A percentile compares a stretch with the other conserved stretches of the same genome.
Evolutionary conservation across 2,888 invertebrate species (phyloP).

Genomic region (Phaedon cochleariae): DNA sequence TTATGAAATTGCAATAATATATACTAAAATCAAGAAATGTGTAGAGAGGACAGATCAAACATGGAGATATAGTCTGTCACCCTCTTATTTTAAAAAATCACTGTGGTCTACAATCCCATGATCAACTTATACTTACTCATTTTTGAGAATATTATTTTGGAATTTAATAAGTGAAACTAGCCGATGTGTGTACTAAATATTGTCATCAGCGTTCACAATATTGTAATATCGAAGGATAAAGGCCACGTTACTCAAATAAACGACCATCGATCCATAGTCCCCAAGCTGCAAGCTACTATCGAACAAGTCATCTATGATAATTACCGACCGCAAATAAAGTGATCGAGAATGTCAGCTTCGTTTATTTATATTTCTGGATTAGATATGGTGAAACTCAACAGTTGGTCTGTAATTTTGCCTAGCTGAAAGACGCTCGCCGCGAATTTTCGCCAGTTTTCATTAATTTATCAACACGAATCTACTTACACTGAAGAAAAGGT

Average conservation of each 20-base stretch:
- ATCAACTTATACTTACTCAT: no score
- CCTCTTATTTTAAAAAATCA: no score
- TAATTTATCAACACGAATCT: constrained; percentile 11
- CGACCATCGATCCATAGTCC: not conserved
- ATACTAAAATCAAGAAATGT: no score
- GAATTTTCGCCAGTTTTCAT: not conserved
- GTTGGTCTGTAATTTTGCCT: constrained; percentile 21
- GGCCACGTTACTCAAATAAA: not conserved
- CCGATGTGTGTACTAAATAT: no score
- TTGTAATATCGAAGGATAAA: not conserved
- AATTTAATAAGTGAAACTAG: no score
- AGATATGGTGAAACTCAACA: constrained; percentile 21
- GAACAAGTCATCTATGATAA: not conserved
- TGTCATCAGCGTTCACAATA: not conserved
- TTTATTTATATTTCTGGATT: constrained; percentile 1
- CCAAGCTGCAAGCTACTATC: not conserved
- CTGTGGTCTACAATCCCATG: no score
- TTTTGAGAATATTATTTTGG: no score
- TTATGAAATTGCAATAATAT: no score
- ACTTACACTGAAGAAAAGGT: constrained; percentile 1
- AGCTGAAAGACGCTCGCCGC: not conserved
- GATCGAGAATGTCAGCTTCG: not conserved
- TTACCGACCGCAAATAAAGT: not conserved
- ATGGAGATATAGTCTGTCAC: no score
- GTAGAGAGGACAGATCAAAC: no score